Percentiles rank a stretch among this genome's conserved stretches.
Conservation (phyloP, 2,113 vertebrate genomes). For the Carollia perspicillata region DNA sequence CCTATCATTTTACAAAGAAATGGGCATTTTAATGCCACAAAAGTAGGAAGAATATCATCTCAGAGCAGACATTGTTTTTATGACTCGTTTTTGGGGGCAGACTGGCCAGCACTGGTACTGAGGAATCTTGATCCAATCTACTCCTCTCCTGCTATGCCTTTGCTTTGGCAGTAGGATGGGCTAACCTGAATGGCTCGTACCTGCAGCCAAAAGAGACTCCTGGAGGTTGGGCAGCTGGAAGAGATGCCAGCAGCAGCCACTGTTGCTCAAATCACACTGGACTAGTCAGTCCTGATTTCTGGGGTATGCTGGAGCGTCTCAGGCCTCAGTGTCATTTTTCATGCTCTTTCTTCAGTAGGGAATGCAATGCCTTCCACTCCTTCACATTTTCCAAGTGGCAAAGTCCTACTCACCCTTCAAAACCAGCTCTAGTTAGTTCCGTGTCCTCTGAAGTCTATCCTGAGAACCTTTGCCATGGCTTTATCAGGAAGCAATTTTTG, state of each 20-base stretch:
- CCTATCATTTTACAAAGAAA: neutral
- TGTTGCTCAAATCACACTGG: neutral
- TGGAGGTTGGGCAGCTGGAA: neutral
- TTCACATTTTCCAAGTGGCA: slow-evolving; percentile 8
- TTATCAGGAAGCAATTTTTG: neutral
- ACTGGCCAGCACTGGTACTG: neutral
- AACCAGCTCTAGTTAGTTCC: slow-evolving; percentile 4
- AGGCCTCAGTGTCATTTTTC: neutral
- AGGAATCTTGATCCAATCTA: neutral
- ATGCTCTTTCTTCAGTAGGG: neutral
- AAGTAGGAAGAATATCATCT: neutral
- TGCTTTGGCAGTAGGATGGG: neutral
- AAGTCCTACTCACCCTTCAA: slow-evolving; percentile 35
- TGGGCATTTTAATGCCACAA: neutral
- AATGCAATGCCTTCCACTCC: neutral
- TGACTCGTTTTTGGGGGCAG: neutral
- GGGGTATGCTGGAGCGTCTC: neutral
- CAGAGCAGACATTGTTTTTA: neutral
- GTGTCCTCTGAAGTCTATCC: neutral
- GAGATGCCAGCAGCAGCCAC: too few species aligned
- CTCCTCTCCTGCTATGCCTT: neutral
- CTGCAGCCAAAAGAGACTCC: neutral
- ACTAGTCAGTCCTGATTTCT: neutral
- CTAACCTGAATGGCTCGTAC: neutral
- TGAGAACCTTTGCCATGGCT: neutral